These are phyloP conservation scores for Trichosurus vulpecula DNA, from an alignment of 2,797 vertebrate species.

Conservation along the genomic window DNA sequence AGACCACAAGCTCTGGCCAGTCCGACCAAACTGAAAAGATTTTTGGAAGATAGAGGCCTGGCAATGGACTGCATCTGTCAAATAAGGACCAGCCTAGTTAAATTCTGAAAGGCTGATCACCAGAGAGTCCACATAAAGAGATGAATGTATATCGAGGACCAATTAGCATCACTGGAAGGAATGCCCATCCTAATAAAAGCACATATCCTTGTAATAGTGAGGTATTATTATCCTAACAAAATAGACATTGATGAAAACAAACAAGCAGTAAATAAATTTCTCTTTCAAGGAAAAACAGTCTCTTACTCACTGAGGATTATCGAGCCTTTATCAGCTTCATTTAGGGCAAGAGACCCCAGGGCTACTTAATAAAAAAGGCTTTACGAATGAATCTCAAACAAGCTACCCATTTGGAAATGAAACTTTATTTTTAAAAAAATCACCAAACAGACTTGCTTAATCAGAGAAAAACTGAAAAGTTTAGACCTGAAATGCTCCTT, in stretches of 20 bases:
- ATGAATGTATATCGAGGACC: not conserved
- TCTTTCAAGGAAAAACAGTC: not conserved
- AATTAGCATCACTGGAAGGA: not conserved
- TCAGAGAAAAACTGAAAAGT: not conserved
- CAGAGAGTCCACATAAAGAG: not conserved
- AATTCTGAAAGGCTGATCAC: not conserved
- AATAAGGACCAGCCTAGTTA: not conserved
- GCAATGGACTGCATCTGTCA: not conserved
- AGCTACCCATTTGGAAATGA: constrained; percentile 24
- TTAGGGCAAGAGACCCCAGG: not conserved
- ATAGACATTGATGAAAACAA: not conserved
- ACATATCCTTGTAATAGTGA: not conserved
- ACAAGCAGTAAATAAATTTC: not conserved
- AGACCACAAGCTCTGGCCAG: not conserved
- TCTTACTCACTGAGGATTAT: not conserved
- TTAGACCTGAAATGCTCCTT: not conserved
- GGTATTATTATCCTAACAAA: not conserved
- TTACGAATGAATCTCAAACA: constrained; percentile 11
- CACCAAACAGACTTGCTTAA: not conserved
- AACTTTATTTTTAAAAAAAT: constrained; percentile 34
- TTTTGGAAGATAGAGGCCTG: not conserved
- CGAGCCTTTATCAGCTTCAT: not conserved
- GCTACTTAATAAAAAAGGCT: not conserved
- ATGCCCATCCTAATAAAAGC: not conserved
- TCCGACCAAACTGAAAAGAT: not conserved